phyloP scores from a whole-genome alignment of 2,888 invertebrate species.

The Scaptomyza caliginosa region DNA sequence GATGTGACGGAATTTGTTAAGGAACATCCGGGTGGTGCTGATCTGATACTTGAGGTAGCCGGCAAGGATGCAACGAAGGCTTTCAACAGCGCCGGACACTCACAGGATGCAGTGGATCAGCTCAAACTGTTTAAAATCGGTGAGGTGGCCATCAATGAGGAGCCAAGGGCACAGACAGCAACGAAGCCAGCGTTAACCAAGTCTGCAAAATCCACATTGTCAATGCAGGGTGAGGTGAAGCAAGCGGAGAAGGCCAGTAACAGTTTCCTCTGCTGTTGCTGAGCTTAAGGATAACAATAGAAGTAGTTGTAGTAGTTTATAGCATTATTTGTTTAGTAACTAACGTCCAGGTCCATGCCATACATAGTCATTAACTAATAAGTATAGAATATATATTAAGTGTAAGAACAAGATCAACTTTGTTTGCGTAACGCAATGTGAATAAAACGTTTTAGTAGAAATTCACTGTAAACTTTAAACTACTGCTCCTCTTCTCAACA shows the following conservation, averaged over 20 bases:
- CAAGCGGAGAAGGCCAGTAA: constrained; percentile 23
- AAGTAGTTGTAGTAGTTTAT: constrained; percentile 5
- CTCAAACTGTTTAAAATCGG: constrained; percentile 88
- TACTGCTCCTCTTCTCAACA: not conserved
- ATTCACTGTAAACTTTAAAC: too few relatives aligned
- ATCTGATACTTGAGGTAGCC: constrained; percentile 87
- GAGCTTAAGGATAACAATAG: not conserved
- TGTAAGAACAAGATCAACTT: constrained; percentile 47
- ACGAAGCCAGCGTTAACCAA: constrained; percentile 1
- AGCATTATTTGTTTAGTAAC: constrained; percentile 30
- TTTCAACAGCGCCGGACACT: constrained; percentile 89
- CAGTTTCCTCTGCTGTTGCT: constrained; percentile 52
- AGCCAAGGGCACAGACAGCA: constrained; percentile 19
- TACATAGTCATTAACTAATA: constrained; percentile 36
- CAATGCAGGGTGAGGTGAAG: not conserved
- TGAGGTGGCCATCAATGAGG: constrained; percentile 84
- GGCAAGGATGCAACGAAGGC: constrained; percentile 88
- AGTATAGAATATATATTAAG: constrained; percentile 12
- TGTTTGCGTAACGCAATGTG: constrained; percentile 48
- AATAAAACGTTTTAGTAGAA: too few relatives aligned
- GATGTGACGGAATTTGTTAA: constrained; percentile 88
- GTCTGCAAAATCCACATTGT: not conserved
- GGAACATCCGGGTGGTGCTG: constrained; percentile 89
- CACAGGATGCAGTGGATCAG: constrained; percentile 86
- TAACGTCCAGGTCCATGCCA: constrained; percentile 2